These are phyloP conservation scores for Chelonus insularis DNA, from an alignment of 1,140 invertebrate species.

Conservation along the genomic window DNA sequence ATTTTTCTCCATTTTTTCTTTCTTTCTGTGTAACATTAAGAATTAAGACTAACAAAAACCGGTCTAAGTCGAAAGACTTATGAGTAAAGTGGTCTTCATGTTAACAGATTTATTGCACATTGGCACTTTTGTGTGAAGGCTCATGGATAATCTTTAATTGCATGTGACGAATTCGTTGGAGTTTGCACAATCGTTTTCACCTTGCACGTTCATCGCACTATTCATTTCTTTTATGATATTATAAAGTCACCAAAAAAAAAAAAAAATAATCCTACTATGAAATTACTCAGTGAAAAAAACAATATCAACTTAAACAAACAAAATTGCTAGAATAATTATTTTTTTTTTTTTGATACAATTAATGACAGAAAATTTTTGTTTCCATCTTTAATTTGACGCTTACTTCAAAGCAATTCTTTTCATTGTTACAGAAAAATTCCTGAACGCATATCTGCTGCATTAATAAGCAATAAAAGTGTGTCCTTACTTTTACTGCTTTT, in stretches of 20 bases:
- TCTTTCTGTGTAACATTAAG: background rate
- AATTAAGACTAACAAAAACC: slow-evolving; percentile 2
- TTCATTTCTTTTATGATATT: slow-evolving; percentile 16
- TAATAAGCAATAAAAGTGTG: too few relatives aligned
- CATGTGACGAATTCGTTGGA: background rate
- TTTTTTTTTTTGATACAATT: too few relatives aligned
- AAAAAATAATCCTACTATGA: background rate
- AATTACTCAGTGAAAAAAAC: too few relatives aligned
- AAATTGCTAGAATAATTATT: background rate
- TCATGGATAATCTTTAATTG: slow-evolving; percentile 5
- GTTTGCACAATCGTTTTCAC: slow-evolving; percentile 6
- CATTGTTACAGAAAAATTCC: too few relatives aligned
- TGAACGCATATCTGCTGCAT: too few relatives aligned
- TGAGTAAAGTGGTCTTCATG: background rate
- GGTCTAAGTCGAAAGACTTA: background rate
- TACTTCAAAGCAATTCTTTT: too few relatives aligned
- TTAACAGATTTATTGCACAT: background rate
- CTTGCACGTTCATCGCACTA: background rate
- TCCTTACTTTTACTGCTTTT: too few relatives aligned
- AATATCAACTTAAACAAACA: background rate
- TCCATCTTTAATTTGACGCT: too few relatives aligned
- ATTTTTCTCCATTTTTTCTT: background rate
- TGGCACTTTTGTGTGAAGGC: background rate
- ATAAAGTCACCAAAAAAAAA: slow-evolving; percentile 18
- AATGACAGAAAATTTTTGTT: background rate